These are phyloP conservation scores for Neocrepidodera transversa DNA, from an alignment of 2,888 invertebrate species.

Conservation along the genomic window DNA sequence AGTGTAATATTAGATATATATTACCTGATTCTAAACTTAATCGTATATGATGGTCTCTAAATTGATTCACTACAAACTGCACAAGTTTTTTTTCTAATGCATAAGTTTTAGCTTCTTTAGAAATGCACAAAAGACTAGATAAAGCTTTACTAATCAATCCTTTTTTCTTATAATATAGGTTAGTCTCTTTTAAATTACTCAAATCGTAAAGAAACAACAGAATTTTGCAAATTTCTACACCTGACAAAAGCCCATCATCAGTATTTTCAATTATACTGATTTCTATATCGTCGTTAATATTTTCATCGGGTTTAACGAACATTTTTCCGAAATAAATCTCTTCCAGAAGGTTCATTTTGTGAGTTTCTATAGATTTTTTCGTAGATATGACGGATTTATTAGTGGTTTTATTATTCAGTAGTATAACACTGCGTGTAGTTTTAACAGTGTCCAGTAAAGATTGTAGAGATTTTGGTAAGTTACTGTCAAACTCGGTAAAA, in stretches of 20 bases:
- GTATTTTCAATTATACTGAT: slow-evolving; percentile 39
- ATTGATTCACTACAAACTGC: slow-evolving; percentile 53
- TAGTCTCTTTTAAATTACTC: slow-evolving; percentile 53
- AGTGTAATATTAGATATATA: not conserved
- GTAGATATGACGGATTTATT: slow-evolving; percentile 1
- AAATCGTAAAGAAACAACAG: slow-evolving; percentile 61
- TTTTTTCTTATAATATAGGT: slow-evolving; percentile 55
- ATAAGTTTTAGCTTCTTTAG: slow-evolving; percentile 60
- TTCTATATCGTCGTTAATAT: slow-evolving; percentile 35
- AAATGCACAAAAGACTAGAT: slow-evolving; percentile 61
- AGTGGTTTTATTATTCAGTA: slow-evolving; percentile 28
- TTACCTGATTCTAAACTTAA: slow-evolving; percentile 60
- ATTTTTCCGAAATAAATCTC: slow-evolving; percentile 49
- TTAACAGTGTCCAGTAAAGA: slow-evolving; percentile 50
- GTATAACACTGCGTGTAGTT: slow-evolving; percentile 45
- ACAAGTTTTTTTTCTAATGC: slow-evolving; percentile 59
- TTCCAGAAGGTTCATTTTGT: slow-evolving; percentile 46
- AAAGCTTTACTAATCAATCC: slow-evolving; percentile 58
- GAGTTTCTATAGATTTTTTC: slow-evolving; percentile 19
- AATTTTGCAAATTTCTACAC: slow-evolving; percentile 61
- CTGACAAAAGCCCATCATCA: slow-evolving; percentile 48
- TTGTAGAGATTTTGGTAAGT: slow-evolving; percentile 40
- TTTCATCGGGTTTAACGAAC: slow-evolving; percentile 24
- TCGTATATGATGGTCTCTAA: slow-evolving; percentile 61
- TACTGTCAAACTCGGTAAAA: slow-evolving; percentile 13